phyloP scores from a whole-genome alignment of 2,888 invertebrate genomes.

The Leucoptera coffeella region DNA sequence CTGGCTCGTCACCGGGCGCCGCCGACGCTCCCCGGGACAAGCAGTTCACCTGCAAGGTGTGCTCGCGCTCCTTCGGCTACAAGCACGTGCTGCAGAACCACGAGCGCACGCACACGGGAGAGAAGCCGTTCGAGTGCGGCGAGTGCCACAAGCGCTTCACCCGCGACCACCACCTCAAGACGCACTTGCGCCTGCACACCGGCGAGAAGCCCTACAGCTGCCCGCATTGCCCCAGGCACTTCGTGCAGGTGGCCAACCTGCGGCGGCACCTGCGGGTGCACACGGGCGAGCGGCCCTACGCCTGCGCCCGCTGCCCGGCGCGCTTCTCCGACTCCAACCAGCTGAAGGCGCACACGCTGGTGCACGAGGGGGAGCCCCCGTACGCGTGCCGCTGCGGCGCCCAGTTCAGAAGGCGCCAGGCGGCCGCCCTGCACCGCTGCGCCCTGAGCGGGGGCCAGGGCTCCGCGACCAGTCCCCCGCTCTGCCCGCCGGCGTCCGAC shows the following conservation, averaged over 20 bases:
- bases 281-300: slow-evolving; percentile 86
- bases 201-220: slow-evolving; percentile 91
- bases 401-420: slow-evolving; percentile 79
- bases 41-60: slow-evolving; percentile 82
- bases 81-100: slow-evolving; percentile 93
- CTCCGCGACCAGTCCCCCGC: slow-evolving; percentile 40
- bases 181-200: slow-evolving; percentile 87
- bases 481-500: slow-evolving; percentile 24
- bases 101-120: slow-evolving; percentile 90
- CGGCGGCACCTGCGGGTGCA: slow-evolving; percentile 84
- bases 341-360: slow-evolving; percentile 81
- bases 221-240: slow-evolving; percentile 85
- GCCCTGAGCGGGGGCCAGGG: slow-evolving; percentile 40
- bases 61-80: slow-evolving; percentile 86
- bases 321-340: slow-evolving; percentile 91
- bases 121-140: slow-evolving; percentile 88
- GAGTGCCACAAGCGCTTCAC: slow-evolving; percentile 91
- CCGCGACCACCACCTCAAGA: slow-evolving; percentile 88
- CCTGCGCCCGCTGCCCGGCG: slow-evolving; percentile 78
- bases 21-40: slow-evolving; percentile 62
- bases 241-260: slow-evolving; percentile 90
- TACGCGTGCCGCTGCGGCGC: slow-evolving; percentile 79
- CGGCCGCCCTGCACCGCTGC: slow-evolving; percentile 82
- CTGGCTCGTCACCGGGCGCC: slow-evolving; percentile 43
- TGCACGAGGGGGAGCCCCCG: slow-evolving; percentile 87